These are phyloP conservation scores for Nerophis lumbriciformis DNA, from an alignment of 2,113 vertebrate species.

Conservation along the genomic window DNA sequence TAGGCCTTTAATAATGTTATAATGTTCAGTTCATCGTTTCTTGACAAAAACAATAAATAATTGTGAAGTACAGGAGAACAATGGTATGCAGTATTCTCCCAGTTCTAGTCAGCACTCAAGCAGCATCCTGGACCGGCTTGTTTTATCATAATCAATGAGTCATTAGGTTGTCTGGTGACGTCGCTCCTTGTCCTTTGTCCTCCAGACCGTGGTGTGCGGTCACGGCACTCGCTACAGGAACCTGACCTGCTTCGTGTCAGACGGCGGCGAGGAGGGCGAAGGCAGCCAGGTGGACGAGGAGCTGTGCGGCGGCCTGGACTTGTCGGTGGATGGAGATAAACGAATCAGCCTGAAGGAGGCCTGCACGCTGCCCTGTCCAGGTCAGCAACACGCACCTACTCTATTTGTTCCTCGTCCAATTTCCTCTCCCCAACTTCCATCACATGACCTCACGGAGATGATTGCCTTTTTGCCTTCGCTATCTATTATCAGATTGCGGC, in stretches of 20 bases:
- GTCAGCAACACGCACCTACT: conserved; percentile 56
- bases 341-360: conserved; percentile 79
- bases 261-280: conserved; percentile 72
- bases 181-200: background rate
- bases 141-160: background rate
- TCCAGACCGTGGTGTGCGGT: conserved; percentile 84
- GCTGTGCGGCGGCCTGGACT: conserved; percentile 82
- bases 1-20: no score
- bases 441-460: no score
- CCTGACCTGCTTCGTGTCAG: conserved; percentile 88
- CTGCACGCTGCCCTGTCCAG: conserved; percentile 91
- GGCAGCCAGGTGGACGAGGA: conserved; percentile 87
- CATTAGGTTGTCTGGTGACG: background rate
- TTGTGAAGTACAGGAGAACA: no score
- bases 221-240: conserved; percentile 84
- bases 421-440: background rate
- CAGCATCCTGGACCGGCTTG: no score
- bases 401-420: background rate
- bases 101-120: no score
- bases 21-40: no score
- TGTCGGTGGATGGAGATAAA: conserved; percentile 75
- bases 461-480: no score
- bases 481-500: no score
- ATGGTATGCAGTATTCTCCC: no score
- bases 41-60: no score